These are phyloP conservation scores for Rhabdophis nuchalis DNA, from an alignment of 2,797 vertebrate species.

Conservation along the genomic window DNA sequence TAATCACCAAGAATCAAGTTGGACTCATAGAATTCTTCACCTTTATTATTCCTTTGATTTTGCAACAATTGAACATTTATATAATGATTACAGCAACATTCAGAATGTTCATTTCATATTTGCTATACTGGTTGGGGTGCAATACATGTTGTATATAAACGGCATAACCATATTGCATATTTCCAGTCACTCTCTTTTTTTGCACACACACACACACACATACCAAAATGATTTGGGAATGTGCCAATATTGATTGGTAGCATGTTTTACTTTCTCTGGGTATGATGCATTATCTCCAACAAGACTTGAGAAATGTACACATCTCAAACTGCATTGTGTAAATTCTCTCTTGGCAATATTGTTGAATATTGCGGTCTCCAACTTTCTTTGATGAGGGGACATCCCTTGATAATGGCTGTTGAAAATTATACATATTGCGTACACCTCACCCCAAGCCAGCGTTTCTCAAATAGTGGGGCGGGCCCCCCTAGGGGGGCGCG, in stretches of 20 bases:
- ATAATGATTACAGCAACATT: background rate
- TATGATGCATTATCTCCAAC: background rate
- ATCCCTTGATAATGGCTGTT: background rate
- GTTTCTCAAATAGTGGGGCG: no score
- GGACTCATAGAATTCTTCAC: background rate
- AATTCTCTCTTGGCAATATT: background rate
- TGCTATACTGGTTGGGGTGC: background rate
- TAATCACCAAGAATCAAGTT: background rate
- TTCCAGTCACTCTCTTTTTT: background rate
- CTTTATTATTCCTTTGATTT: background rate
- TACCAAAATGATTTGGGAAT: background rate
- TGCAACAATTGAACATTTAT: background rate
- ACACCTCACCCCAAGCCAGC: background rate
- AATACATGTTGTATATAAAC: background rate
- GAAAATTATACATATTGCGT: background rate
- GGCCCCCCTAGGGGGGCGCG: no score
- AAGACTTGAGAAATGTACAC: background rate
- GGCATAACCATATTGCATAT: background rate
- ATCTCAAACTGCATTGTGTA: background rate
- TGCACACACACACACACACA: rapidly evolving
- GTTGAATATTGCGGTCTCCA: background rate
- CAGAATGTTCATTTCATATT: background rate
- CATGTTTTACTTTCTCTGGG: background rate
- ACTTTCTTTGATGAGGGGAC: background rate
- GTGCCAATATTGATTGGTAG: background rate